Percentiles rank a stretch among this genome's conserved stretches.
Conservation (phyloP, 2,797 vertebrate genomes). For the Chaunax sp. region DNA sequence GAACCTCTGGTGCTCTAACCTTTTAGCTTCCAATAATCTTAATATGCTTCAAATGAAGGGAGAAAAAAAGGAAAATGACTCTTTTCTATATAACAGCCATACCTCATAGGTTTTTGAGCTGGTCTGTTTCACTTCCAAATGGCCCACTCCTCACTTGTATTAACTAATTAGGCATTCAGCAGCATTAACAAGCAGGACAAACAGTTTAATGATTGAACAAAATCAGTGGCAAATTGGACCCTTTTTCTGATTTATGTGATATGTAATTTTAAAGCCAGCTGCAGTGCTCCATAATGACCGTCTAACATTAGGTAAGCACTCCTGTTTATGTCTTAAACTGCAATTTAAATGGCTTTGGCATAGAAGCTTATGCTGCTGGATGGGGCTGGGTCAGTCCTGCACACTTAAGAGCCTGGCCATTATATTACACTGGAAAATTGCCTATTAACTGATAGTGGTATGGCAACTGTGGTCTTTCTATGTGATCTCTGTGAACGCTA, state of each 20-base stretch:
- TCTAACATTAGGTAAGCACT: constrained; percentile 35
- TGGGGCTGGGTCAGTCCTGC: constrained; percentile 38
- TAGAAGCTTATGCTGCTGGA: constrained; percentile 32
- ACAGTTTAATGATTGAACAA: constrained; percentile 58
- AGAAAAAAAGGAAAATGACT: constrained; percentile 29
- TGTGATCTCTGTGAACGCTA: constrained; percentile 42
- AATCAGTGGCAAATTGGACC: constrained; percentile 54
- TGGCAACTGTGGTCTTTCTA: constrained; percentile 46
- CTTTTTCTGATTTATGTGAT: constrained; percentile 45
- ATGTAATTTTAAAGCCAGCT: constrained; percentile 28
- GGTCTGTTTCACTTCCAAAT: constrained; percentile 29
- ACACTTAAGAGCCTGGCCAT: constrained; percentile 50
- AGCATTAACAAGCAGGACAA: constrained; percentile 48
- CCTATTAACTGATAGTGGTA: constrained; percentile 58
- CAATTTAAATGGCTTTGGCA: constrained; percentile 38
- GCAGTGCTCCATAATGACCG: constrained; percentile 27
- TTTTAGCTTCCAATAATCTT: constrained; percentile 45
- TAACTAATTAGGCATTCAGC: constrained; percentile 39
- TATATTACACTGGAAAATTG: constrained; percentile 68
- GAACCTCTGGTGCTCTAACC: constrained; percentile 47
- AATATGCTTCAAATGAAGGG: constrained; percentile 37
- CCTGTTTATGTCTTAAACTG: constrained; percentile 49
- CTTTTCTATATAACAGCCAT: constrained; percentile 2
- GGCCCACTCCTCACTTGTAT: constrained; percentile 34
- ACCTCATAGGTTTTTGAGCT: constrained; percentile 1